phyloP scores from a whole-genome alignment of 2,113 vertebrate genomes.

The Carassius auratus region DNA sequence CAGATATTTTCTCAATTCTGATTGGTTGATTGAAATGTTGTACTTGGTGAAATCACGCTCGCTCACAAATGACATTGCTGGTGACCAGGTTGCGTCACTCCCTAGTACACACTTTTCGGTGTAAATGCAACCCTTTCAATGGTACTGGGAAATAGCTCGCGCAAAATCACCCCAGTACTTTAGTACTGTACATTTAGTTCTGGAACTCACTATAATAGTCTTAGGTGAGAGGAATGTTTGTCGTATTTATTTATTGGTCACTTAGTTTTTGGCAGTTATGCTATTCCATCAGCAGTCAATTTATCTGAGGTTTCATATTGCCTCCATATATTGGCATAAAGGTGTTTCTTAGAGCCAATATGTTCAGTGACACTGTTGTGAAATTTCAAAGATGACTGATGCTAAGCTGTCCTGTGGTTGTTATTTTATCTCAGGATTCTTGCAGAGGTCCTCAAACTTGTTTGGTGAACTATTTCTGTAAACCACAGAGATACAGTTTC shows the following conservation, averaged over 20 bases:
- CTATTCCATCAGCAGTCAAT: not conserved
- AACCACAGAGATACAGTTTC: constrained; percentile 28
- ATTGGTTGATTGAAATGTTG: too few relatives aligned
- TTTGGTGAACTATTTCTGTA: constrained; percentile 1
- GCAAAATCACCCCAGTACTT: too few relatives aligned
- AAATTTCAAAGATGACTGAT: not conserved
- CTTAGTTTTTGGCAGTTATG: not conserved
- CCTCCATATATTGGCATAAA: not conserved
- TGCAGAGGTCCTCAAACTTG: not conserved
- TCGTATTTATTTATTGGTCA: not conserved
- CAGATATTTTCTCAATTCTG: too few relatives aligned
- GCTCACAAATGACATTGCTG: too few relatives aligned
- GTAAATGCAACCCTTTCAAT: too few relatives aligned
- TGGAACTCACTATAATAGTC: not conserved
- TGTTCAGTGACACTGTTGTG: not conserved
- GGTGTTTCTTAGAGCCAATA: not conserved
- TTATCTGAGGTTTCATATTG: not conserved
- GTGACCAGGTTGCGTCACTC: too few relatives aligned
- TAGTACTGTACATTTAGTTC: too few relatives aligned
- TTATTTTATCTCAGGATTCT: constrained; percentile 1
- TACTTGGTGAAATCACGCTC: too few relatives aligned
- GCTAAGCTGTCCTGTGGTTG: not conserved
- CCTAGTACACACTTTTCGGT: too few relatives aligned
- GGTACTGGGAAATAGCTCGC: too few relatives aligned
- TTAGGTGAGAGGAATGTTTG: not conserved